Evolutionary conservation across 2,113 vertebrate species (phyloP).

Genomic region (Ondatra zibethicus): DNA sequence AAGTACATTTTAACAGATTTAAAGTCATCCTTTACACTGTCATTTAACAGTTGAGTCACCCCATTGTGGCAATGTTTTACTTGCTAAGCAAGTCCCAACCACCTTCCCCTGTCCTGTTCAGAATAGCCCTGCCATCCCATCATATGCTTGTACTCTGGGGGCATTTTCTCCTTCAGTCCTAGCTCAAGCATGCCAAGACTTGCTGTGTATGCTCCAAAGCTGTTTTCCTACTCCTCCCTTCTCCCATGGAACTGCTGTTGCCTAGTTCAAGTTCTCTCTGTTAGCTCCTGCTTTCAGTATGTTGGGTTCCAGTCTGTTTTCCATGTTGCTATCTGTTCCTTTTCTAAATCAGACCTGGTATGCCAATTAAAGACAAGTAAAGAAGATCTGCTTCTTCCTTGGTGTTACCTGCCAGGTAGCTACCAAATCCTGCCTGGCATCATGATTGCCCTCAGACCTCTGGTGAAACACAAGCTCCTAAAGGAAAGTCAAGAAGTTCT

Average conservation of each 20-base stretch:
- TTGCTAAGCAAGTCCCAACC: background rate
- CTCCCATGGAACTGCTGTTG: background rate
- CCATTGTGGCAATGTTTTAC: background rate
- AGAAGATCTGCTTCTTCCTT: background rate
- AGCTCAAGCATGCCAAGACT: background rate
- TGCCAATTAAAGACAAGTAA: constrained; percentile 39
- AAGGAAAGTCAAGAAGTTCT: background rate
- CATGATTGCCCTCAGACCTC: background rate
- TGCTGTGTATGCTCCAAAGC: background rate
- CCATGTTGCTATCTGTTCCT: background rate
- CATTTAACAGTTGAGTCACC: background rate
- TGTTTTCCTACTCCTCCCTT: background rate
- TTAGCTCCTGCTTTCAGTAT: too few species aligned
- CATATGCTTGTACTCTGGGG: background rate
- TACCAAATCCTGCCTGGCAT: background rate
- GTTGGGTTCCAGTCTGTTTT: background rate
- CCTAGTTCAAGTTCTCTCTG: background rate
- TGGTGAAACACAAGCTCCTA: background rate
- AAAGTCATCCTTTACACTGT: background rate
- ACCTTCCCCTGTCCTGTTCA: background rate
- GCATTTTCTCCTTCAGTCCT: background rate
- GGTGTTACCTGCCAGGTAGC: background rate
- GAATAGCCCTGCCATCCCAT: background rate
- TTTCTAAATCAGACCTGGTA: constrained; percentile 15
- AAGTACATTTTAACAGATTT: background rate